phyloP scores from a whole-genome alignment of 2,888 invertebrate genomes.

The Macrosiphum euphorbiae region DNA sequence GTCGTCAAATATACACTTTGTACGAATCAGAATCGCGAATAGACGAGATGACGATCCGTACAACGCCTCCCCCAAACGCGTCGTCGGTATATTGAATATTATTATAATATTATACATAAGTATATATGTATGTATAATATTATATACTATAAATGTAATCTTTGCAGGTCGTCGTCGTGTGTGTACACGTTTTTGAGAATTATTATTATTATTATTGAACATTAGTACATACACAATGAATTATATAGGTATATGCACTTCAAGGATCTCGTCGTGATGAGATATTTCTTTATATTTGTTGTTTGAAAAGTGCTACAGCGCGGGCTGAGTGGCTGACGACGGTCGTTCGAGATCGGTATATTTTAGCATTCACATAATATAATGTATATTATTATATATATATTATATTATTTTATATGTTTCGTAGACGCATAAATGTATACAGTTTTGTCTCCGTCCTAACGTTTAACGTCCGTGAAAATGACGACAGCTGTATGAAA shows the following conservation, averaged over 20 bases:
- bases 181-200: slow-evolving; percentile 41
- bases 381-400: not conserved
- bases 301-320: not conserved
- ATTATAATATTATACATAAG: not conserved
- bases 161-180: not conserved
- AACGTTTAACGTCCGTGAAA: not conserved
- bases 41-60: not conserved
- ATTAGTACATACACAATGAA: not conserved
- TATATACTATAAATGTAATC: not conserved
- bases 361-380: slow-evolving; percentile 13
- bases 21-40: not conserved
- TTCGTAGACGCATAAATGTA: not conserved
- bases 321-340: not conserved
- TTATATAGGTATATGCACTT: slow-evolving; percentile 2
- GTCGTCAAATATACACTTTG: not conserved
- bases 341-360: not conserved
- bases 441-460: not conserved
- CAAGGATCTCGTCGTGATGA: slow-evolving; percentile 45
- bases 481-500: not conserved
- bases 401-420: not conserved
- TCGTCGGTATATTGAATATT: not conserved
- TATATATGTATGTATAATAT: too few species aligned
- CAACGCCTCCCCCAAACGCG: not conserved
- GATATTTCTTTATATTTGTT: slow-evolving; percentile 30
- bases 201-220: slow-evolving; percentile 16